A percentile compares a stretch with the other conserved stretches of the same genome.
Conservation (phyloP, 2,113 vertebrate species). For the Gymnorhina tibicen region DNA sequence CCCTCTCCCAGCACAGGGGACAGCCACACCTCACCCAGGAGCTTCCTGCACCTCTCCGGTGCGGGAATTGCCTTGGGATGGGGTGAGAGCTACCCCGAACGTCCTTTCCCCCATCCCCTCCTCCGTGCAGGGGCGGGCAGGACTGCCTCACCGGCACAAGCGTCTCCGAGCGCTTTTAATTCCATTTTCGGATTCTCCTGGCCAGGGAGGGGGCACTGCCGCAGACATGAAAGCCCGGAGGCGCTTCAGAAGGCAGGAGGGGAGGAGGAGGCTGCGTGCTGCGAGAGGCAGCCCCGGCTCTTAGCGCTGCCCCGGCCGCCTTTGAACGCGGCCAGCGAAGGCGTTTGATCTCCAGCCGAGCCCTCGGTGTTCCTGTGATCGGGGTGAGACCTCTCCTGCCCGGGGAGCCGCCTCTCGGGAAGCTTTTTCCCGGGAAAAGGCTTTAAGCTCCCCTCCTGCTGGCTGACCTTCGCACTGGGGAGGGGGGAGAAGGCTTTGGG, state of each 20-base stretch:
- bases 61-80: not conserved
- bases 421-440: not conserved
- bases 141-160: not conserved
- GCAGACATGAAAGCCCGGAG: not conserved
- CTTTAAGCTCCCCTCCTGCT: not conserved
- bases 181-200: not conserved
- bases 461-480: not conserved
- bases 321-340: not conserved
- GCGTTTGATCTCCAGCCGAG: not conserved
- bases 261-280: not conserved
- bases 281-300: slow-evolving; percentile 7
- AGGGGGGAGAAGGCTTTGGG: not conserved
- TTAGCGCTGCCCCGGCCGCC: not conserved
- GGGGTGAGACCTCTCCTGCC: not conserved
- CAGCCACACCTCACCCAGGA: not conserved
- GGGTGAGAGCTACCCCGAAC: accelerated
- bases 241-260: not conserved
- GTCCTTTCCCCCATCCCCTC: not conserved
- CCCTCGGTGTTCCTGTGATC: not conserved
- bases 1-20: not conserved
- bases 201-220: not conserved
- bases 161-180: not conserved
- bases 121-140: not conserved
- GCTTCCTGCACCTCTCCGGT: accelerated
- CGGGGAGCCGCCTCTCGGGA: not conserved